phyloP scores from a whole-genome alignment of 2,113 vertebrate species.

The Periophthalmus modestus region DNA sequence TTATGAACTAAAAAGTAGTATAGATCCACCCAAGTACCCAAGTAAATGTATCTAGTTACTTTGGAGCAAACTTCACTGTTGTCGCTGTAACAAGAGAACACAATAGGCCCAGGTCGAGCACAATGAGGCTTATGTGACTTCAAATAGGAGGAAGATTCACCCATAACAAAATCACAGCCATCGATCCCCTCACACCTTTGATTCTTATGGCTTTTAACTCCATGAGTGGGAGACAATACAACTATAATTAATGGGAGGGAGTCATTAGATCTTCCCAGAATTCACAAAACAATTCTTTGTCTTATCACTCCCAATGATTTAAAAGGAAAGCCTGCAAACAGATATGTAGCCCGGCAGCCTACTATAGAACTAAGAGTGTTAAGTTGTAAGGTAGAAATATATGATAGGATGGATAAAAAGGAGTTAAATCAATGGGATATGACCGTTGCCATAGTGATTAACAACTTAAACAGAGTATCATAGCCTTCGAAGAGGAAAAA shows the following conservation, averaged over 20 bases:
- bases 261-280: not conserved
- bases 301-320: no score
- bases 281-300: not conserved
- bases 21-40: not conserved
- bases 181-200: not conserved
- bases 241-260: not conserved
- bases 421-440: no score
- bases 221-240: not conserved
- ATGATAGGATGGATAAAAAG: no score
- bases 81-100: not conserved
- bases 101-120: not conserved
- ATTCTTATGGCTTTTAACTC: not conserved
- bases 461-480: no score
- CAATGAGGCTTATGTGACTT: conserved; percentile 1
- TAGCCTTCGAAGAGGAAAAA: no score
- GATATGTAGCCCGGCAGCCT: no score
- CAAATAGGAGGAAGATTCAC: conserved; percentile 2
- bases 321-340: no score
- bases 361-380: no score
- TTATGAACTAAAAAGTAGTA: no score
- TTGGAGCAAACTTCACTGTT: not conserved
- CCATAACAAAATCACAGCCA: not conserved
- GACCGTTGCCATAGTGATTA: no score
- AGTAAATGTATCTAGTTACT: not conserved
- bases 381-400: no score